Base-by-base conservation (phyloP, 2,113 vertebrate genomes). In the Cavia aperea region DNA sequence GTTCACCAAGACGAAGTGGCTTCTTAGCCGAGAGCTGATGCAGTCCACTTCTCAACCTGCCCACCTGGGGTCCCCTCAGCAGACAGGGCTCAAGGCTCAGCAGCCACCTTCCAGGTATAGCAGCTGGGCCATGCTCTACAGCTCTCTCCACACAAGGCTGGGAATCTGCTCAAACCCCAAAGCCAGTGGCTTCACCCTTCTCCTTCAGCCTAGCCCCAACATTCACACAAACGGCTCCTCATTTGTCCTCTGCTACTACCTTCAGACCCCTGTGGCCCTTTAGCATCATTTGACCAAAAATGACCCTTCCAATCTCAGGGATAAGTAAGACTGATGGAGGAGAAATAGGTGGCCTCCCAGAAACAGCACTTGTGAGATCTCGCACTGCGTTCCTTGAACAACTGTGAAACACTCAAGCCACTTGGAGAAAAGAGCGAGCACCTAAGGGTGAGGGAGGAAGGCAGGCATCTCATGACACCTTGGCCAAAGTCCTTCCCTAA, bases 281-380 rank as follows among this genome's bases (percentile, higher is more conserved):
- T 31, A 66, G 21, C 31, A 81, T 88, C 87, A 75, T 94, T 95
- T 95, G 90, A 93, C n/a, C 18, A 63, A 39, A 79, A 15, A 58
- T 23, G 88, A 16, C 79, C 18, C 62, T 13, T 18, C 21, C 26
- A 16, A 12, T 83, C 21, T 77, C 11, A 14, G 13, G 12, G 29
- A 3, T 43, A 24, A 65, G n/a, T 29, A 78, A 54, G 49, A 13
- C 26, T 43, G 43, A 62, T 51, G 33, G 0, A 77, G 82, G 60
- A 58, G 84, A 91, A 82, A 87, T 46, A 14, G 15, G 9, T 29
- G 4, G 11, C 49, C 29, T 46, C 5, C 39, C 83, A 31, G 29
- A 33, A 91, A 66, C 56, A 26, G 11, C 15, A 4, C 19, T 2
- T 0, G 31, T 58, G n/a, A 43, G 62, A 58, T 51, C 77, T 65